phyloP scores from a whole-genome alignment of 2,888 invertebrate species.

The Monoplex corrugatus region DNA sequence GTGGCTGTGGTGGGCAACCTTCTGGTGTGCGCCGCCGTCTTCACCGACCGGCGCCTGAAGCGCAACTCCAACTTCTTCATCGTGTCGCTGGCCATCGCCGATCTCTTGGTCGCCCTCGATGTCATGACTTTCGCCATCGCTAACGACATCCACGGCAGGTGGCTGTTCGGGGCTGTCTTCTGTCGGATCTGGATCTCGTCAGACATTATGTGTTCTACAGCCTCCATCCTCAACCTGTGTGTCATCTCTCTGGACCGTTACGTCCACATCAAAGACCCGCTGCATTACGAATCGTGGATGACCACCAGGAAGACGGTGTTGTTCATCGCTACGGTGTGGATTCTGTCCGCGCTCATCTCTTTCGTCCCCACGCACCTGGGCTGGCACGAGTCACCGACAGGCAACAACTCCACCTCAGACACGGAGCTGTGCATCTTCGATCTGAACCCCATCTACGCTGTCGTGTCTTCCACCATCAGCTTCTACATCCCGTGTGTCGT shows the following conservation, averaged over 20 bases:
- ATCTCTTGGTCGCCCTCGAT: conserved; percentile 96
- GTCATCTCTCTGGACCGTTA: conserved; percentile 98
- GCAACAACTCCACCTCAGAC: conserved; percentile 47
- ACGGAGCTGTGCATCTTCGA: conserved; percentile 90
- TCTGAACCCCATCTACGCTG: conserved; percentile 96
- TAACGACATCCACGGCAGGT: conserved; percentile 97
- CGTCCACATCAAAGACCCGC: conserved; percentile 84
- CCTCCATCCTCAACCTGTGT: conserved; percentile 98
- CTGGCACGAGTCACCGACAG: conserved; percentile 82
- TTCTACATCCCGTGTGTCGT: conserved; percentile 99
- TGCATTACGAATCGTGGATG: conserved; percentile 86
- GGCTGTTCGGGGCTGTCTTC: conserved; percentile 97
- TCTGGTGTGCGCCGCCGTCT: conserved; percentile 97
- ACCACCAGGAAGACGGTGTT: conserved; percentile 78
- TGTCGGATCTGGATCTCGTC: conserved; percentile 99
- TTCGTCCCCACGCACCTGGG: conserved; percentile 91
- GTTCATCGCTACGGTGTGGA: conserved; percentile 95
- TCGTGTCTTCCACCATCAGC: conserved; percentile 98
- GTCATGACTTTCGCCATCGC: conserved; percentile 99
- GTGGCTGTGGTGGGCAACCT: conserved; percentile 97
- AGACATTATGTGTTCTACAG: conserved; percentile 99
- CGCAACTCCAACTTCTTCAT: conserved; percentile 84
- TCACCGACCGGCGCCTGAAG: conserved; percentile 94
- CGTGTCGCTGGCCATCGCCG: conserved; percentile 97
- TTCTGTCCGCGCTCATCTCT: conserved; percentile 95